Evolutionary conservation across 2,888 invertebrate genomes (phyloP).

Genomic region (Sinohyriopsis cumingii): DNA sequence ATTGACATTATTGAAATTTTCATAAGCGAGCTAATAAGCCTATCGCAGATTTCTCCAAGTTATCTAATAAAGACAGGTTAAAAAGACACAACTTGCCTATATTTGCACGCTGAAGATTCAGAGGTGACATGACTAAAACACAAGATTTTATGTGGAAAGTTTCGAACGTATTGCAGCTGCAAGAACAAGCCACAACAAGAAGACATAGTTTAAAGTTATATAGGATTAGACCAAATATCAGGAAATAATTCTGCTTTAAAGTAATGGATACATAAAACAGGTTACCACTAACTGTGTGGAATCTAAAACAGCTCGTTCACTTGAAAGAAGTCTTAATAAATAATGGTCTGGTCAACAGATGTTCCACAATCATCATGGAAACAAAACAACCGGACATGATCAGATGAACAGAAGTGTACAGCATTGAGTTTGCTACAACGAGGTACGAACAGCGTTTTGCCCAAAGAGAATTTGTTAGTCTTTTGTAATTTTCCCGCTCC

Average conservation of each 20-base stretch:
- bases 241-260: constrained; percentile 2
- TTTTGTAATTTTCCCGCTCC: no score
- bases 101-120: constrained; percentile 1
- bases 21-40: no score
- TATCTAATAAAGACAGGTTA: neutral
- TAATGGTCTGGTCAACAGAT: no score
- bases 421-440: no score
- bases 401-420: no score
- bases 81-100: neutral
- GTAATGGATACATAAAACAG: neutral
- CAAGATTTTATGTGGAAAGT: neutral
- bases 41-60: neutral
- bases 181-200: no score
- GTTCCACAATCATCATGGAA: no score
- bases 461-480: no score
- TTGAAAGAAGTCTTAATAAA: neutral
- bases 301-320: neutral
- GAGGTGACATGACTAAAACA: neutral
- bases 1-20: no score
- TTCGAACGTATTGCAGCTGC: no score
- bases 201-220: neutral
- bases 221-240: neutral
- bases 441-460: no score
- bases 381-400: no score
- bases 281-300: neutral